Evolutionary conservation across 2,113 vertebrate species (phyloP).

Genomic region (Petromus typicus): DNA sequence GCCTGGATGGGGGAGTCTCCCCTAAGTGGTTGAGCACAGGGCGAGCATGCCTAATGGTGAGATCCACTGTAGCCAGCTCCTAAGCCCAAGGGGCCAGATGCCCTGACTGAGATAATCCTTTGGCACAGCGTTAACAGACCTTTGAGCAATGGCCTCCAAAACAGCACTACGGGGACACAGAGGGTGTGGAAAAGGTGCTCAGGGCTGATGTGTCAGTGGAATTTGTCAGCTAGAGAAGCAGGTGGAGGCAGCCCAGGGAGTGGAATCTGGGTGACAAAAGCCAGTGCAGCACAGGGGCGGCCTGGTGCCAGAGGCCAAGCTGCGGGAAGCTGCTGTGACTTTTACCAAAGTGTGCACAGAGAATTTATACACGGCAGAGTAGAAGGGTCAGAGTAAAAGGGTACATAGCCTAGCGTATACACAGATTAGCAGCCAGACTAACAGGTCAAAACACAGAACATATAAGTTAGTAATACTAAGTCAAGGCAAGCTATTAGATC

Average conservation of each 20-base stretch:
- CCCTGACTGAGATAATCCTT: neutral
- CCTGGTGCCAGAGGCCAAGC: neutral
- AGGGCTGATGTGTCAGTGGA: neutral
- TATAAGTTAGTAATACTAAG: no score
- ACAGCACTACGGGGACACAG: rapidly evolving
- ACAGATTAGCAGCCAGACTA: no score
- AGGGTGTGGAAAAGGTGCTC: neutral
- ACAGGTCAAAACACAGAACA: no score
- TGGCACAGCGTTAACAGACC: neutral
- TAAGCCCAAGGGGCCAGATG: neutral
- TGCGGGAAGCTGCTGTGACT: neutral
- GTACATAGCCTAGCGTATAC: no score
- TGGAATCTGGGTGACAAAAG: neutral
- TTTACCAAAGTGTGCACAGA: neutral
- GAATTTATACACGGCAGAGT: neutral
- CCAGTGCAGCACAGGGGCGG: neutral
- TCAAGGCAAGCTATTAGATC: no score
- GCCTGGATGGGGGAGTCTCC: neutral
- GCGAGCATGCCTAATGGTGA: neutral
- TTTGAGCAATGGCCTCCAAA: neutral
- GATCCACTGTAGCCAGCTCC: neutral
- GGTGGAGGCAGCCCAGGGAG: neutral
- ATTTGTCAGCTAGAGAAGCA: neutral
- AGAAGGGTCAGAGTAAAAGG: neutral
- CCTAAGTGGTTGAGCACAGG: neutral